phyloP scores from a whole-genome alignment of 35 echinoderm and acorn worm genomes.

The Stichopus chloronotus region DNA sequence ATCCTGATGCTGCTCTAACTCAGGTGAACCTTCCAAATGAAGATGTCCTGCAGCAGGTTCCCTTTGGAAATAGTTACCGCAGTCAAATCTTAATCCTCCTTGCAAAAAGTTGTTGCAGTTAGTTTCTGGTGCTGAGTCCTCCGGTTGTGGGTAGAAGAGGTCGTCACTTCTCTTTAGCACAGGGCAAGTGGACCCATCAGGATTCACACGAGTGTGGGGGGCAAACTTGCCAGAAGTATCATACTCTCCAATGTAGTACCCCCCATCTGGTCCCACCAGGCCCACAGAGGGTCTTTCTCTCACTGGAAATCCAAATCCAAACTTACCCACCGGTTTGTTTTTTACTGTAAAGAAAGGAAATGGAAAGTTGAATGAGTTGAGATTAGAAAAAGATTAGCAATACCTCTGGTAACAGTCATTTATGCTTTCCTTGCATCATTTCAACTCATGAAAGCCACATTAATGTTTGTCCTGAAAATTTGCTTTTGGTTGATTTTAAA shows the following conservation, averaged over 20 bases:
- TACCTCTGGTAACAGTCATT: no score
- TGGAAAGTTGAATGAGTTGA: no score
- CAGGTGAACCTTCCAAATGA: not conserved
- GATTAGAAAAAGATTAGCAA: no score
- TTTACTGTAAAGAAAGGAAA: not conserved
- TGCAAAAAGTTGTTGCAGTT: not conserved
- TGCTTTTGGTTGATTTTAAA: no score
- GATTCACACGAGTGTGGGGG: not conserved
- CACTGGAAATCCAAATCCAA: not conserved
- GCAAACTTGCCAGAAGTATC: not conserved
- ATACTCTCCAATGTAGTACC: constrained; percentile 7
- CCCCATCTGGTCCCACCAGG: constrained; percentile 26
- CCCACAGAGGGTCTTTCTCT: constrained; percentile 10
- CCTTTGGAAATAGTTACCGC: not conserved
- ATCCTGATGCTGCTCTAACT: not conserved
- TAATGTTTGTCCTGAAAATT: no score
- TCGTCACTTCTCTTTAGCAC: not conserved
- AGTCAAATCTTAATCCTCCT: not conserved
- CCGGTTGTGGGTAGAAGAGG: not conserved
- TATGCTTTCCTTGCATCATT: no score
- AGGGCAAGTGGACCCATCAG: constrained; percentile 14
- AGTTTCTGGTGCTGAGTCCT: not conserved
- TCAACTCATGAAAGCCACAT: no score
- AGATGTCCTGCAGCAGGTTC: not conserved
- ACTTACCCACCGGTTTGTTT: constrained; percentile 21